Evolutionary conservation across 2,888 invertebrate species (phyloP).

Genomic region (Amphipyra berbera): DNA sequence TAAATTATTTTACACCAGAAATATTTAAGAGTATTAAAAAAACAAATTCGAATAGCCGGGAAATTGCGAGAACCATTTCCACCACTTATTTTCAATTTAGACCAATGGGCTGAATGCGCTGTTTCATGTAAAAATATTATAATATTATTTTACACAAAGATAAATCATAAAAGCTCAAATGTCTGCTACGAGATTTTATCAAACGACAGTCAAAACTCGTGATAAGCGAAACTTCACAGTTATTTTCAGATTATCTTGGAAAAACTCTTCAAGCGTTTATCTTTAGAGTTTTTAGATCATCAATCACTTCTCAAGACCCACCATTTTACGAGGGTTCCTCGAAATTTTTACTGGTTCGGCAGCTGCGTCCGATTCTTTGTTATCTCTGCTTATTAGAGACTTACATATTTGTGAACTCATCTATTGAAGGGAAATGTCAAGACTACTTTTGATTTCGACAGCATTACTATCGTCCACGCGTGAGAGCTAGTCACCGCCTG

Average conservation of each 20-base stretch:
- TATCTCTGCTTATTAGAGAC: slow-evolving; percentile 29
- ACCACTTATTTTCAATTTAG: no score
- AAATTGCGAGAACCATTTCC: no score
- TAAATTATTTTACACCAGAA: no score
- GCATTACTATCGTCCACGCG: no score
- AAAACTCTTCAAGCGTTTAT: slow-evolving; percentile 42
- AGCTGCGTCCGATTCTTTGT: slow-evolving; percentile 41
- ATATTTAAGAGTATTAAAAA: no score
- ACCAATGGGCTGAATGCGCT: no score
- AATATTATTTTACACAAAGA: no score
- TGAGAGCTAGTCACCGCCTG: no score
- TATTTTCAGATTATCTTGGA: slow-evolving; percentile 30
- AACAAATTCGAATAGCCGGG: no score
- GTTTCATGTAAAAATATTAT: no score
- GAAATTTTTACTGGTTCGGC: slow-evolving; percentile 42
- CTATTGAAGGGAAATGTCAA: slow-evolving; percentile 1
- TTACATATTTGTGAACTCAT: slow-evolving; percentile 23
- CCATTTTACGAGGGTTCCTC: slow-evolving; percentile 42
- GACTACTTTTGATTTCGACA: not conserved
- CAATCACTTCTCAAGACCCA: slow-evolving; percentile 42
- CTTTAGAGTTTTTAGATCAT: slow-evolving; percentile 45
- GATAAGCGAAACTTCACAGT: not conserved
- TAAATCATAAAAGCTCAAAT: no score
- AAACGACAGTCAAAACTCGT: slow-evolving; percentile 7
- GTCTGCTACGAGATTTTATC: slow-evolving; percentile 1